Evolutionary conservation across 2,888 invertebrate genomes (phyloP).

Genomic region (Eudasyphora cyanicolor): DNA sequence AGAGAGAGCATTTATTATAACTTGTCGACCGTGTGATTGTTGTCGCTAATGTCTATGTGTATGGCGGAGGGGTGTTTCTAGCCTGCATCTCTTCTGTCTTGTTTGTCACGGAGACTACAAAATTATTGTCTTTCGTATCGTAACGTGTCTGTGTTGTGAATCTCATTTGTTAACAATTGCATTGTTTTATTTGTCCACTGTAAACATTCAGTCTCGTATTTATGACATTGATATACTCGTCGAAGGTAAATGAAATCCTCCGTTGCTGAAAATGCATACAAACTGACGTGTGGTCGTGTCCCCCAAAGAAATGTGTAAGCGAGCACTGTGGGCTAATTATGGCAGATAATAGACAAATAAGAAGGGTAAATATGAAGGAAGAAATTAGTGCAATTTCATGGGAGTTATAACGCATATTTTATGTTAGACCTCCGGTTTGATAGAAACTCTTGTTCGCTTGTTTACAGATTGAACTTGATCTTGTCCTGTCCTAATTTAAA

Average conservation of each 20-base stretch:
- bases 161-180: neutral
- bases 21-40: constrained; percentile 1
- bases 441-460: too few relatives aligned
- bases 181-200: neutral
- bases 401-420: too few relatives aligned
- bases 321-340: too few relatives aligned
- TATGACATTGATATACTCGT: neutral
- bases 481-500: too few relatives aligned
- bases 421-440: too few relatives aligned
- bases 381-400: too few relatives aligned
- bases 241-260: neutral
- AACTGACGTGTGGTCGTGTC: neutral
- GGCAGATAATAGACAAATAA: too few relatives aligned
- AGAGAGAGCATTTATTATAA: constrained; percentile 1
- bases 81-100: neutral
- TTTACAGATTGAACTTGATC: too few relatives aligned
- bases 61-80: neutral
- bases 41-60: too few relatives aligned
- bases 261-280: too few relatives aligned
- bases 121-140: neutral
- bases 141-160: neutral
- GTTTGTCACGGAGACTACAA: neutral
- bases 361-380: too few relatives aligned
- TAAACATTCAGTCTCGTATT: neutral
- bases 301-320: too few relatives aligned